Percentiles rank a stretch among this genome's conserved stretches.
phyloP scores from a whole-genome alignment of 2,113 vertebrate genomes.

The Leptobrachium leishanense region DNA sequence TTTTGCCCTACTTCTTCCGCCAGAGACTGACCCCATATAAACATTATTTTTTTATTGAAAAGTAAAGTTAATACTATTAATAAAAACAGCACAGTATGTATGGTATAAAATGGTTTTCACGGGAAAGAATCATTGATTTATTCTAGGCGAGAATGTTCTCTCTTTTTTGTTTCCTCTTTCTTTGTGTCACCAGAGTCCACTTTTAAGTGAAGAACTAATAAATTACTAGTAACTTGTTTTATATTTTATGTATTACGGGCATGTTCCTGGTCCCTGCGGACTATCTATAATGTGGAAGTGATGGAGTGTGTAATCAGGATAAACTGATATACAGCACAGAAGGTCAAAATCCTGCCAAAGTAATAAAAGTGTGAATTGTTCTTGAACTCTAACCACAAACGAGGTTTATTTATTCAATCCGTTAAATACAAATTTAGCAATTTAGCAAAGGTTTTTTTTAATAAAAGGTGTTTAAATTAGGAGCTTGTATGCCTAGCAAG shows the following conservation, averaged over 20 bases:
- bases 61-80: too few species aligned
- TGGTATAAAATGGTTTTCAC: too few species aligned
- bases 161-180: constrained; percentile 5
- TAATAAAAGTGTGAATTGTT: background rate
- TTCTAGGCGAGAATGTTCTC: background rate
- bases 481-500: constrained; percentile 30
- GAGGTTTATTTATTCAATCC: constrained; percentile 2
- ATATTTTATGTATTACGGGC: constrained; percentile 42
- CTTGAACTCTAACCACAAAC: constrained; percentile 22
- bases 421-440: constrained; percentile 33
- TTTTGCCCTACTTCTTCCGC: too few species aligned
- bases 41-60: too few species aligned
- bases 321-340: constrained; percentile 28
- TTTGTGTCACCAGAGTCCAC: constrained; percentile 13
- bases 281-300: constrained; percentile 27
- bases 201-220: constrained; percentile 33
- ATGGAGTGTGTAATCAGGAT: constrained; percentile 9
- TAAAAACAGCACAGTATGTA: too few species aligned
- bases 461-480: constrained; percentile 26
- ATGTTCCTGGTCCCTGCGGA: constrained; percentile 37
- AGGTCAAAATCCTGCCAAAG: background rate
- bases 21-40: too few species aligned
- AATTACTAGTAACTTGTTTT: constrained; percentile 34
- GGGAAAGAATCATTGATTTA: too few species aligned
- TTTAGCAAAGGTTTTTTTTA: background rate